These are phyloP conservation scores for Alentia gelatinosa DNA, from an alignment of 2,888 invertebrate genomes.

Conservation along the genomic window DNA sequence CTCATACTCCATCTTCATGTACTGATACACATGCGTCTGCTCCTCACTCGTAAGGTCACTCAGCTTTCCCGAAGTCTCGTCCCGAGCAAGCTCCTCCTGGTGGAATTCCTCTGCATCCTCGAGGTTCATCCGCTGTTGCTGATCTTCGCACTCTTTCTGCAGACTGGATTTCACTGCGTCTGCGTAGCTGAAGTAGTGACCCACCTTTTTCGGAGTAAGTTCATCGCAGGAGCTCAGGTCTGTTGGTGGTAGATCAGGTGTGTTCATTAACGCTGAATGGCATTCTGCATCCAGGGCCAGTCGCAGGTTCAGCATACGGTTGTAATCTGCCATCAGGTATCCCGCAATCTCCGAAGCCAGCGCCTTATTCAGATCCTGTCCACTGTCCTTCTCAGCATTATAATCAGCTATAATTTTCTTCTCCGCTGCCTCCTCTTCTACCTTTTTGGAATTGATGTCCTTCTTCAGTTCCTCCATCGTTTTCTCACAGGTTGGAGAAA, in stretches of 20 bases:
- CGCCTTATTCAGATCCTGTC: background rate
- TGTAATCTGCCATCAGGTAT: conserved; percentile 11
- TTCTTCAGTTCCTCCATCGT: background rate
- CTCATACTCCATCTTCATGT: conserved; percentile 35
- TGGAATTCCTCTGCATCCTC: background rate
- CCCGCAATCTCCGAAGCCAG: background rate
- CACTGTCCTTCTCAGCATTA: background rate
- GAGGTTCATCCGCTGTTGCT: background rate
- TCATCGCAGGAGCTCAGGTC: background rate
- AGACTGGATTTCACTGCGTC: conserved; percentile 22
- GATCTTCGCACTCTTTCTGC: background rate
- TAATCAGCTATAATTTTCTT: background rate
- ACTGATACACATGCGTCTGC: background rate
- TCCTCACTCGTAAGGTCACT: background rate
- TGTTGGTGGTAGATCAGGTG: background rate
- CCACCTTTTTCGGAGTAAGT: background rate
- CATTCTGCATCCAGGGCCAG: conserved; percentile 8
- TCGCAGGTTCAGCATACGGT: background rate
- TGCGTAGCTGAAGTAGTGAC: background rate
- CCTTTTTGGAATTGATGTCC: background rate
- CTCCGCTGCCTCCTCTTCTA: background rate
- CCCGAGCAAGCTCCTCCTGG: background rate
- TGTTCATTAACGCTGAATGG: background rate
- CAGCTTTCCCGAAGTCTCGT: background rate
- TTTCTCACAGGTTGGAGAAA: background rate